Conservation (phyloP, 2,797 vertebrate genomes). For the Falco cherrug region DNA sequence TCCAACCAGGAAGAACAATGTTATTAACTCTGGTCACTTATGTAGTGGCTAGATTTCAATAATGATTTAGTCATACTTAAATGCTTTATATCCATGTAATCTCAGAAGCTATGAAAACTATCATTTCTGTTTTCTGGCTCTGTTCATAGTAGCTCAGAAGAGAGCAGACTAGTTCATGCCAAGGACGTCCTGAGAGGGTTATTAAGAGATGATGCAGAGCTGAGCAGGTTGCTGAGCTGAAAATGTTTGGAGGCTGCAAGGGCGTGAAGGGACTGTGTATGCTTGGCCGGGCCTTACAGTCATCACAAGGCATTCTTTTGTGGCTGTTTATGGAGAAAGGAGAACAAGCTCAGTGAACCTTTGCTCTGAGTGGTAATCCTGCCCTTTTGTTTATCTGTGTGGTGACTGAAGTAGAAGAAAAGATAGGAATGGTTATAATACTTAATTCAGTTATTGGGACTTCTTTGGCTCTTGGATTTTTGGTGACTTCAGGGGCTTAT, state of each 20-base stretch:
- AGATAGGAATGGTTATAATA: neutral
- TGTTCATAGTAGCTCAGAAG: neutral
- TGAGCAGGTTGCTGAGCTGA: neutral
- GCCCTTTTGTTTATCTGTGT: neutral
- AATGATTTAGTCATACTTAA: neutral
- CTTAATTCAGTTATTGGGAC: neutral
- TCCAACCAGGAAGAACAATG: neutral
- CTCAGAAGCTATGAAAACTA: neutral
- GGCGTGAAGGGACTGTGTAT: accelerated
- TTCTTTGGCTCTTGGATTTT: neutral
- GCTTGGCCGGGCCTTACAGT: neutral
- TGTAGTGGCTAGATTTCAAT: neutral
- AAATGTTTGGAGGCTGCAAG: neutral
- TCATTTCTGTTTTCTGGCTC: neutral
- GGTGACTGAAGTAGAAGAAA: neutral
- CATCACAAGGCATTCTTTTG: too few species aligned
- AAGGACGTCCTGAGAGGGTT: neutral
- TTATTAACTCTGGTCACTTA: neutral
- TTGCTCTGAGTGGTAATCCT: neutral
- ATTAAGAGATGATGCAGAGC: neutral
- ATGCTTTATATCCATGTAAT: neutral
- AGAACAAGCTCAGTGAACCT: neutral
- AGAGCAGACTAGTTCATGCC: neutral
- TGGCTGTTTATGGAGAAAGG: neutral
- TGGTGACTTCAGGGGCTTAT: neutral